Evolutionary conservation across 2,113 vertebrate genomes (phyloP), one percentile per base, ranked within the genome.

Genomic region (Paracanthobrama guichenoti): DNA sequence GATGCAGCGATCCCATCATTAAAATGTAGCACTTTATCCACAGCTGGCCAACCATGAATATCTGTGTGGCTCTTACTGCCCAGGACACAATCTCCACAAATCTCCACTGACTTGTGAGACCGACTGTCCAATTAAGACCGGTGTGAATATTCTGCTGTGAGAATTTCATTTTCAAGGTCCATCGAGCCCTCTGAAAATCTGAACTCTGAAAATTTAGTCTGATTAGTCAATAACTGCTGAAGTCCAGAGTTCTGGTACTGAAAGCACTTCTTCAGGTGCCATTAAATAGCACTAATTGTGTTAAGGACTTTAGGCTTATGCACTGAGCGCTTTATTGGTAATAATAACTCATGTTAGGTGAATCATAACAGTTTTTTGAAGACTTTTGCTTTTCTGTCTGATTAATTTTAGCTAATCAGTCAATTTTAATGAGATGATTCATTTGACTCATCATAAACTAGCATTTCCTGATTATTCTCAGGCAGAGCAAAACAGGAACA

Each of bases 51-150:
- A 62, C 16, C 42, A 74, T 74, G 71, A 62, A 74, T 22, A 48
- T 57, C 39, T 46, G 3, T 46, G 50, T 35, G 69, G 18, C 26
- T 46, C 31, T 85, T n/a, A 55, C 46, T 18, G 24, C 42, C 71
- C 2, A 12, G 24, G n/a, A 24, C 39, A 2, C 59, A 42, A 16
- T 71, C n/a, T n/a, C n/a, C n/a, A n/a, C 83, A n/a, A 3, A 55
- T 35, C 57, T 64, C 73, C 82, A 24, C 24, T 18, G 18, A 31
- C 79, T 20, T 84, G n/a, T 75, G 82, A 87, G 80, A 73, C 14
- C 59, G 81, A 55, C 69, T 73, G 60, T 77, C 64, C 82, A 84
- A 87, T 84, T 87, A 87, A 80, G 39, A 77, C 22, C 20, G 20
- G 50, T 69, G 20, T 62, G 72, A 55, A 84, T 28, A 53, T 69